These are phyloP conservation scores for Emmelina monodactyla DNA, from an alignment of 2,888 invertebrate species.

Conservation along the genomic window DNA sequence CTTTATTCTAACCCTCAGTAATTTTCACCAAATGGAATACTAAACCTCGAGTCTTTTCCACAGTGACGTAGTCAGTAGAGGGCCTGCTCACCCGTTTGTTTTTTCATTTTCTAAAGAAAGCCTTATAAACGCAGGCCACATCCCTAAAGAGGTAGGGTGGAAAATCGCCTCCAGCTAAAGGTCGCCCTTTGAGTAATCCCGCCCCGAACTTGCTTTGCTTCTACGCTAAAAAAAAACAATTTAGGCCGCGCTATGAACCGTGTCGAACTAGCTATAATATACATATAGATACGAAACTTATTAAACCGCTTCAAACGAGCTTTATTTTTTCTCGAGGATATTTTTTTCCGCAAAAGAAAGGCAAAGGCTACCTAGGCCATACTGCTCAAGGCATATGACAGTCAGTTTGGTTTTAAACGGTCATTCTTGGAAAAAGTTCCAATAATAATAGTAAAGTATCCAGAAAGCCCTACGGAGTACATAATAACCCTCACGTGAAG, in stretches of 20 bases:
- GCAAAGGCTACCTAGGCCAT: too few species aligned
- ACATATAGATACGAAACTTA: not conserved
- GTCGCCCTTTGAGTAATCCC: conserved; percentile 36
- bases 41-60: not conserved
- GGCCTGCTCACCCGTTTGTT: not conserved
- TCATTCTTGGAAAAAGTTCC: not conserved
- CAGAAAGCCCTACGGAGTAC: conserved; percentile 7
- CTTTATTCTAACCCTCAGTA: not conserved
- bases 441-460: not conserved
- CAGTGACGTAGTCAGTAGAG: too few species aligned
- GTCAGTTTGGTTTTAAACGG: too few species aligned
- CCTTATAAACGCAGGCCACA: conserved; percentile 20
- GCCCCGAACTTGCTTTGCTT: conserved; percentile 9
- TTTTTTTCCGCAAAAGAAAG: too few species aligned
- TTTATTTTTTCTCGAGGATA: too few species aligned
- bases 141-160: conserved; percentile 25
- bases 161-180: conserved; percentile 31
- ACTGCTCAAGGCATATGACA: too few species aligned
- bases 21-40: not conserved
- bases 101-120: conserved; percentile 17
- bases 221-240: conserved; percentile 28
- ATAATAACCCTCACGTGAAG: conserved; percentile 34
- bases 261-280: conserved; percentile 15
- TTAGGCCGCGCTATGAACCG: conserved; percentile 25
- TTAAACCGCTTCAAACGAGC: too few species aligned